Percentiles rank a stretch among this genome's conserved stretches.
These are phyloP conservation scores for Pristionchus maxplancki DNA, from an alignment of 2,888 invertebrate species.

Conservation along the genomic window DNA sequence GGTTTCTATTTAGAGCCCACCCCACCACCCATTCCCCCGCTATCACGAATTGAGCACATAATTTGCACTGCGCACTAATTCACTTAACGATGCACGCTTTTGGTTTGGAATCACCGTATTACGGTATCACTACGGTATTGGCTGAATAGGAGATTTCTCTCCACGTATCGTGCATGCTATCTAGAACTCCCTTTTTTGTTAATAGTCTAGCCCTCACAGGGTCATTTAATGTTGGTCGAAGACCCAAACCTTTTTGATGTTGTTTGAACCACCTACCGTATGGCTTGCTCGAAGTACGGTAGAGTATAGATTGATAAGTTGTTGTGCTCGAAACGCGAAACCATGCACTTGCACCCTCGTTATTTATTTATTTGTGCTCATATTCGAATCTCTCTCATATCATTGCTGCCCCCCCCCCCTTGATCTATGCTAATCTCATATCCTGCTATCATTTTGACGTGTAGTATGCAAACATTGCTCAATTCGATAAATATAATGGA, in stretches of 20 bases:
- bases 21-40: background rate
- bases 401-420: background rate
- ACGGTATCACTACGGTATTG: background rate
- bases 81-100: slow-evolving; percentile 37
- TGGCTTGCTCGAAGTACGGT: too few species aligned
- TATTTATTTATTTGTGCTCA: background rate
- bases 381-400: slow-evolving; percentile 23
- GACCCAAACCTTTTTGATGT: background rate
- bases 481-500: slow-evolving; percentile 19
- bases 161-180: background rate
- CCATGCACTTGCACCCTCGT: background rate
- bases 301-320: background rate
- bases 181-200: background rate
- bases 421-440: background rate
- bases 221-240: background rate
- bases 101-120: background rate
- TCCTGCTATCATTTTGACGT: background rate
- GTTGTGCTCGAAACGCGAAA: background rate
- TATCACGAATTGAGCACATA: background rate
- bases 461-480: slow-evolving; percentile 19
- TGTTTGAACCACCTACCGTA: background rate
- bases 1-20: slow-evolving; percentile 49
- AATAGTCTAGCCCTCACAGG: background rate
- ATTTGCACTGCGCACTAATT: background rate
- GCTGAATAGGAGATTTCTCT: background rate